Evolutionary conservation across 2,797 vertebrate species (phyloP).

Genomic region (Parambassis ranga): DNA sequence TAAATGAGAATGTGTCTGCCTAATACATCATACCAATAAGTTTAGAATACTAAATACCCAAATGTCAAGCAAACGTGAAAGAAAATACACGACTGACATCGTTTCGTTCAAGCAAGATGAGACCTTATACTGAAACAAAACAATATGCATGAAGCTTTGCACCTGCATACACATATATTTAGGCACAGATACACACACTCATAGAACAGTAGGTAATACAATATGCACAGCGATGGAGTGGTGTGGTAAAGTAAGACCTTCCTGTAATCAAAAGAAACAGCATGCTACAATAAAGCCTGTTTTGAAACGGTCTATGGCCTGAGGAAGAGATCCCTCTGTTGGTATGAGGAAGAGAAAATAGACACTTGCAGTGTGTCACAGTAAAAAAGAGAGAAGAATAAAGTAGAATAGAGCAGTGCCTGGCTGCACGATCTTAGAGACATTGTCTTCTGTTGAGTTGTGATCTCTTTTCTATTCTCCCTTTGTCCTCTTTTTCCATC

Average conservation of each 20-base stretch:
- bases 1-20: too few relatives aligned
- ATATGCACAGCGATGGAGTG: constrained; percentile 54
- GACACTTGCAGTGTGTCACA: constrained; percentile 35
- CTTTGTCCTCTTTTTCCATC: constrained; percentile 20
- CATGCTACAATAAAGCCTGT: constrained; percentile 67
- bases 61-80: constrained; percentile 10
- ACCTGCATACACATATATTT: constrained; percentile 16
- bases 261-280: constrained; percentile 76
- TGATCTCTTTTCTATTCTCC: constrained; percentile 15
- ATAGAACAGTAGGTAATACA: constrained; percentile 41
- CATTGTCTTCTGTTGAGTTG: constrained; percentile 2
- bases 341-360: constrained; percentile 61
- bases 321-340: constrained; percentile 54
- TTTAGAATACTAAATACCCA: too few relatives aligned
- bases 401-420: constrained; percentile 30
- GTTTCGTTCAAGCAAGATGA: background rate
- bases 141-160: background rate
- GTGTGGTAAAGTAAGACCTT: constrained; percentile 74
- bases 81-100: background rate
- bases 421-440: background rate
- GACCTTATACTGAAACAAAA: constrained; percentile 19
- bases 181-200: constrained; percentile 9
- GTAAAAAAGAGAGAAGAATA: constrained; percentile 28
- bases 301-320: constrained; percentile 63
- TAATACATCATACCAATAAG: too few relatives aligned